Conservation (phyloP, 2,888 invertebrate genomes). For the Gortyna flavago region DNA sequence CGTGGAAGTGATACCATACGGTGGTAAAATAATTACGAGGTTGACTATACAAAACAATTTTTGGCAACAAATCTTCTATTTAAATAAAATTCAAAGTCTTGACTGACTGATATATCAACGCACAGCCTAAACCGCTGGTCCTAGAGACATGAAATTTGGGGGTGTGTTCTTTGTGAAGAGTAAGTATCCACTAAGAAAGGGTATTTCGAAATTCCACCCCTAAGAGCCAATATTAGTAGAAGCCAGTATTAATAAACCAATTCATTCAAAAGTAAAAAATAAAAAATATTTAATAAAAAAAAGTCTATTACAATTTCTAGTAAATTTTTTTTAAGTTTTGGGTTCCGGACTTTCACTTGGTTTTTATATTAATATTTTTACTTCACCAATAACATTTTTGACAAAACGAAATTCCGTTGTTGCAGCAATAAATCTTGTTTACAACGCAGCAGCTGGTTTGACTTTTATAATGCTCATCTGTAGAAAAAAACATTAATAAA, state of each 20-base stretch:
- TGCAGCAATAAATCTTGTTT: background rate
- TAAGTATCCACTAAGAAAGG: too few species aligned
- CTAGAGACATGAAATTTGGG: too few species aligned
- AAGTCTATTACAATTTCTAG: background rate
- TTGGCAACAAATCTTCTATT: background rate
- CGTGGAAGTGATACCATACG: background rate
- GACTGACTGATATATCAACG: too few species aligned
- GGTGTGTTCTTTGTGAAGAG: too few species aligned
- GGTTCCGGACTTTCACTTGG: background rate
- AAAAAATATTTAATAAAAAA: background rate
- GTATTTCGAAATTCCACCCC: too few species aligned
- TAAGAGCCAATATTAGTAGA: too few species aligned
- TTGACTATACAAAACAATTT: background rate
- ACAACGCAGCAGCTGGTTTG: background rate
- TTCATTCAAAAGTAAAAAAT: background rate
- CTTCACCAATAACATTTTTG: background rate
- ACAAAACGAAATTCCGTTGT: background rate
- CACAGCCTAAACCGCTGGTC: too few species aligned
- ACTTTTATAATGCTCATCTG: constrained; percentile 1
- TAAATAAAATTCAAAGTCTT: too few species aligned
- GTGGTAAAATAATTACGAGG: background rate
- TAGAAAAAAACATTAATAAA: background rate
- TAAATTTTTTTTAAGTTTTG: background rate
- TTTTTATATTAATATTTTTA: background rate
- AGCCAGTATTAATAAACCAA: background rate